Evolutionary conservation across 2,113 vertebrate genomes (phyloP), one percentile per base, ranked within the genome.

Genomic region (Apodemus speciosus): DNA sequence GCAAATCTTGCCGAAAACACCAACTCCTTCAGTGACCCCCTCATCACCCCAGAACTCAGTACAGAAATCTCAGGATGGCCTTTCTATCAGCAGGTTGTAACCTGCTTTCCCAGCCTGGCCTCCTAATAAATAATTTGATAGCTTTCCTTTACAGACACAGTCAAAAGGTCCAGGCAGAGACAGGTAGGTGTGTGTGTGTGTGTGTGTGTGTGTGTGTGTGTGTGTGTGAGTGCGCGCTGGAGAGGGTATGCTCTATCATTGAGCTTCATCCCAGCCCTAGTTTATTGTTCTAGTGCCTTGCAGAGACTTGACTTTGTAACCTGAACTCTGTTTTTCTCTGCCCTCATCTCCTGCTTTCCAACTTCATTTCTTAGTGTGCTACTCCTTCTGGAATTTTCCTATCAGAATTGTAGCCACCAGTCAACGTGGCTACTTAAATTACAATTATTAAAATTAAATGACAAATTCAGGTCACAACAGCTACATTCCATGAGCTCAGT

Each of bases 221-320:
- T 72, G 69, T 23, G 20, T 35, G 13, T 2, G 1, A 14, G 72
- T 8, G 72, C 9, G 51, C 20, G 20, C 3, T 27, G 56, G 21
- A 60, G n/a, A 9, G 40, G 40, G 21, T 11, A 46, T 46, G 40
- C 40, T 35, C 9, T 49, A 14, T 43, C 40, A 66, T 11, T 66
- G 81, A 49, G 38, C 25, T 46, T 8, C 27, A 38, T 46, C 38
- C 9, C 38, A 18, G 40, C 40, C 40, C 11, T 81, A 6, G 21
- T 72, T 81, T 72, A 83, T n/a, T 90, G 94, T 85, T 90, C 60
- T 73, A 53, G 58, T 4, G 9, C 9, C 71, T 94, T 77, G 46
- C n/a, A 76, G 49, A 80, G 30, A 23, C 60, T 49, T 68, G 38
- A 20, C 88, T 95, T 69, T 76, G 40, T 87, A 71, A 51, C 10